A percentile compares a stretch with the other conserved stretches of the same genome.
Evolutionary conservation across 2,113 vertebrate species (phyloP).

Genomic region (Antechinus stuartii): DNA sequence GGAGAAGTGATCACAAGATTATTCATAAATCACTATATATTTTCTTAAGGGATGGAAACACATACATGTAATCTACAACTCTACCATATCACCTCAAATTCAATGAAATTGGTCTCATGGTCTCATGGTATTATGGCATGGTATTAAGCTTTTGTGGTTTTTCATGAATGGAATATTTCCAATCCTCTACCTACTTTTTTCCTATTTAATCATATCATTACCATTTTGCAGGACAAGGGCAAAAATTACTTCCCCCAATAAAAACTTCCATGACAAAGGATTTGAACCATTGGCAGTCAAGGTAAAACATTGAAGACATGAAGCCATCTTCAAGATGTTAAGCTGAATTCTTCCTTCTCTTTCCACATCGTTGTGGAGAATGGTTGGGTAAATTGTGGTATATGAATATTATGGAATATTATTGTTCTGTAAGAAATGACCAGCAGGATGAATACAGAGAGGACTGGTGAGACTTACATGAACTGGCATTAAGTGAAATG

Average conservation of each 20-base stretch:
- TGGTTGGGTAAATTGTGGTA: no score
- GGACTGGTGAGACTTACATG: no score
- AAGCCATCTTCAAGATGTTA: not conserved
- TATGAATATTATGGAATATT: no score
- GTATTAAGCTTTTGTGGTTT: not conserved
- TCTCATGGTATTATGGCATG: not conserved
- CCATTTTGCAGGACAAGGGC: not conserved
- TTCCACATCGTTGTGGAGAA: not conserved
- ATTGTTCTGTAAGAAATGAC: no score
- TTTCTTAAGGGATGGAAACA: not conserved
- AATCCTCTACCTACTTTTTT: not conserved
- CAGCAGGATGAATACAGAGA: no score
- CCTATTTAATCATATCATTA: not conserved
- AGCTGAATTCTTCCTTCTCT: not conserved
- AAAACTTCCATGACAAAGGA: not conserved
- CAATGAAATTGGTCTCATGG: not conserved
- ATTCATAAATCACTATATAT: not conserved
- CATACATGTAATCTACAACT: not conserved
- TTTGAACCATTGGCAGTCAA: not conserved
- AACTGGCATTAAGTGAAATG: no score
- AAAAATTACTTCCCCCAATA: not conserved
- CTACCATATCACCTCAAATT: not conserved
- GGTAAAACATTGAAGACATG: not conserved
- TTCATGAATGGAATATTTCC: not conserved
- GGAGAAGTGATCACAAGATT: not conserved